A percentile compares a stretch with the other conserved stretches of the same genome.
phyloP scores from a whole-genome alignment of 2,797 vertebrate species.

The Chelidonichthys spinosus region DNA sequence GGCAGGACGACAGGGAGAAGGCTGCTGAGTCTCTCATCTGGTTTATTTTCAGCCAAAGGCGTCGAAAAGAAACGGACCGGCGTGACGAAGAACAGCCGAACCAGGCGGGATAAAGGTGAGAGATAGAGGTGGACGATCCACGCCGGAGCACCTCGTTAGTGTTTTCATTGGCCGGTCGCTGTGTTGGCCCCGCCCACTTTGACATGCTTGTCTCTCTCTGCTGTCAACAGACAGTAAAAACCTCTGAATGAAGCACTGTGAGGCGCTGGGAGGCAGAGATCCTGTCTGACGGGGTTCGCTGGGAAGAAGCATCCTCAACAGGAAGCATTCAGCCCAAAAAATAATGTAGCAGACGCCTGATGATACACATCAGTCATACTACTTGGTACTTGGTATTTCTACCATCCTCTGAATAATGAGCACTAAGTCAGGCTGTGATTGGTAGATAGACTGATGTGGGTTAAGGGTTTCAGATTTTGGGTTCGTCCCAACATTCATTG shows the following conservation, averaged over 20 bases:
- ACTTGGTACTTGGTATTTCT: not conserved
- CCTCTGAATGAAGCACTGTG: constrained; percentile 54
- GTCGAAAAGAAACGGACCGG: constrained; percentile 45
- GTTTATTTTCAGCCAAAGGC: not conserved
- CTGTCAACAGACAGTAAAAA: constrained; percentile 53
- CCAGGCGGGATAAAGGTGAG: not conserved
- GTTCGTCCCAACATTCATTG: too few species aligned
- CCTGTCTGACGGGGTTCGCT: constrained; percentile 5
- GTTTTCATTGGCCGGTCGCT: constrained; percentile 50
- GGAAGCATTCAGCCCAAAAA: not conserved
- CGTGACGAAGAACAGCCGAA: constrained; percentile 34
- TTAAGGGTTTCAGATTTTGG: too few species aligned
- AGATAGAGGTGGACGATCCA: not conserved
- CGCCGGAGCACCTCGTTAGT: constrained; percentile 35
- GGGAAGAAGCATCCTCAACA: not conserved
- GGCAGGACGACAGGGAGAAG: not conserved
- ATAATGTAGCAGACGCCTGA: too few species aligned
- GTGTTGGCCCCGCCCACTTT: constrained; percentile 18
- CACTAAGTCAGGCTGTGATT: too few species aligned
- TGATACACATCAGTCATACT: not conserved
- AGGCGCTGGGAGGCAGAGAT: not conserved
- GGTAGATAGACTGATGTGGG: too few species aligned
- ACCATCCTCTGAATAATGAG: too few species aligned
- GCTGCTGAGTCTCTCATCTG: constrained; percentile 31
- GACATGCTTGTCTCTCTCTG: constrained; percentile 37